Conservation (phyloP, 2,113 vertebrate species). For the Podocnemis expansa region DNA sequence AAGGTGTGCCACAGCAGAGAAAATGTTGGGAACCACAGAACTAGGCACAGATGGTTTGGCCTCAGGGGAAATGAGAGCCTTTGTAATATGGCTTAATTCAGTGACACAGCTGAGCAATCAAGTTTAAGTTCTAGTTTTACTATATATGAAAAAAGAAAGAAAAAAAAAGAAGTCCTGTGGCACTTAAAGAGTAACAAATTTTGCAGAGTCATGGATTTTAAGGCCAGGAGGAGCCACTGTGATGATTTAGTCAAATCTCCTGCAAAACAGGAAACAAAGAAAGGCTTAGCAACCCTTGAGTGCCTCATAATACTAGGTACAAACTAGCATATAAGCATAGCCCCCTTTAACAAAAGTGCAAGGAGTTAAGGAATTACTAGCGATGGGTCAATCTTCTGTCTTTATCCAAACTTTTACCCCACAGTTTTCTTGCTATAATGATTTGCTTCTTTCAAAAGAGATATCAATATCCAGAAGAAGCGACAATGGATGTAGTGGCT, state of each 20-base stretch:
- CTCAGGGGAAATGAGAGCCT: constrained; percentile 17
- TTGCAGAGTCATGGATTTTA: background rate
- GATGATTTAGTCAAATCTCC: background rate
- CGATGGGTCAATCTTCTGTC: background rate
- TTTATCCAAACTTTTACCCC: background rate
- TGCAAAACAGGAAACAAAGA: background rate
- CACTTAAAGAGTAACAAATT: too few relatives aligned
- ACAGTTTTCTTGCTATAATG: background rate
- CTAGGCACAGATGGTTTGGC: background rate
- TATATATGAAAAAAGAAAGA: too few relatives aligned
- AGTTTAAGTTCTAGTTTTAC: background rate
- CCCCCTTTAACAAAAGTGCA: background rate
- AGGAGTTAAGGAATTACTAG: background rate
- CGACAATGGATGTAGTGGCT: background rate
- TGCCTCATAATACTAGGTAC: background rate
- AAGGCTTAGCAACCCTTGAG: constrained; percentile 4
- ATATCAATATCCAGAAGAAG: background rate
- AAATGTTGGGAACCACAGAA: too few relatives aligned
- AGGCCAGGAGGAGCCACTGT: background rate
- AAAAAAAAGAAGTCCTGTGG: too few relatives aligned
- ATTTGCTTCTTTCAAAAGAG: background rate
- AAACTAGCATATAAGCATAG: background rate
- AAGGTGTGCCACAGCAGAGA: too few relatives aligned
- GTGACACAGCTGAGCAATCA: constrained; percentile 29
- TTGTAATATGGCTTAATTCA: constrained; percentile 29